Base-by-base conservation (phyloP, 1,140 invertebrate species). In the Eubasilissa regina region DNA sequence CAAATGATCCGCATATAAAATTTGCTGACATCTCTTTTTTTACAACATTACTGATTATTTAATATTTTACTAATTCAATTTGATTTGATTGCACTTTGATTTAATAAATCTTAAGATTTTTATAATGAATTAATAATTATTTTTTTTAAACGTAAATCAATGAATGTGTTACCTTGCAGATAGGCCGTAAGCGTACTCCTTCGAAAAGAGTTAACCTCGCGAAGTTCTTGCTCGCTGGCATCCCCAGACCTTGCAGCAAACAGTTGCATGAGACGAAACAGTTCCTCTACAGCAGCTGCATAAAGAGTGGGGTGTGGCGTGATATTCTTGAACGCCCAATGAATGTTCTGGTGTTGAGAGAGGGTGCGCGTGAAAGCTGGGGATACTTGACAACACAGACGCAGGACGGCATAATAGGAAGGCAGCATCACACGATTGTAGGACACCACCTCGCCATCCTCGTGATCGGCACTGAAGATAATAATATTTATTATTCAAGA, bases 271-370 rank as follows among this genome's bases (percentile, higher is more conserved):
- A 97, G 86, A 87, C 95, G 95, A 81, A 97, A 97, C 55, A 98
- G 86, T 87, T 98, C 97, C 79, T 97, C 96, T 6, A 97, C 96
- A 53, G 96, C 96, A 19, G 92, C 92, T 51, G 94, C 93, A 89
- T 98, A 98, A 84, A 98, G 96, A 25, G 95, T 96, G 15, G 96
- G 95, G 90, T 97, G 96, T 13, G 96, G 96, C 17, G 96, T 97
- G 73, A 98, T 98, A 86, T 98, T 98, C 85, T 97, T 96, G 87
- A 98, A 98, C 62, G 97, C 97, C 97, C 97, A 98, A 85, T 97
- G 95, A 53, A 98, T 93, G 89, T 98, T 98, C 89, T 98, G 97
- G 90, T 98, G 97, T 80, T 93, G 93, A 0, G 96, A 95, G 25
- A 98, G 89, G 85, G 96, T 93, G 75, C 96, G 91, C 21, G 96